Evolutionary conservation across 2,888 invertebrate species (phyloP).

Genomic region (Agonopterix alstromeriana): DNA sequence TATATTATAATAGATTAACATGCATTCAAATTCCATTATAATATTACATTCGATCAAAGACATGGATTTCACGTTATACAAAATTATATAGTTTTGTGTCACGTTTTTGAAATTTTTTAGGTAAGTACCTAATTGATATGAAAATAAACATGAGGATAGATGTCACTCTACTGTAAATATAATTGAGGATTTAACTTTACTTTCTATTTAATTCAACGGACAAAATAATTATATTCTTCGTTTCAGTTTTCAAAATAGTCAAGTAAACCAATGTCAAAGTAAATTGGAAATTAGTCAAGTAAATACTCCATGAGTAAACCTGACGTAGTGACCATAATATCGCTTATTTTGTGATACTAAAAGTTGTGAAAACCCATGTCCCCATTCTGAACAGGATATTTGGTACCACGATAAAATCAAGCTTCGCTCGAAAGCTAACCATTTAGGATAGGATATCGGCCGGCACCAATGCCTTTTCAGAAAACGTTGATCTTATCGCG

Average conservation of each 20-base stretch:
- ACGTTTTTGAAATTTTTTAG: not conserved
- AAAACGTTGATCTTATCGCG: constrained; percentile 25
- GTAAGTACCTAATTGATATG: not conserved
- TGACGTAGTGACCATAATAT: too few relatives aligned
- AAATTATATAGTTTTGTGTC: not conserved
- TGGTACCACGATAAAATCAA: constrained; percentile 16
- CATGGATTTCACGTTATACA: constrained; percentile 42
- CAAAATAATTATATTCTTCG: too few relatives aligned
- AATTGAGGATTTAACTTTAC: too few relatives aligned
- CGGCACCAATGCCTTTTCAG: constrained; percentile 8
- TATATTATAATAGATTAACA: constrained; percentile 67
- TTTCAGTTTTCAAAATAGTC: too few relatives aligned
- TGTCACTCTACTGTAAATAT: too few relatives aligned
- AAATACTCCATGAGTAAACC: too few relatives aligned
- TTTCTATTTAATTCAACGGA: too few relatives aligned
- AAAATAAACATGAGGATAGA: too few relatives aligned
- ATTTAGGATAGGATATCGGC: constrained; percentile 6
- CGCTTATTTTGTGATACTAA: not conserved
- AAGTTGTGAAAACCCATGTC: constrained; percentile 45
- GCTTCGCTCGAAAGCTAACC: not conserved
- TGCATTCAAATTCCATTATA: constrained; percentile 75
- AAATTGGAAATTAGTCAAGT: too few relatives aligned
- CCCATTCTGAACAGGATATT: constrained; percentile 30
- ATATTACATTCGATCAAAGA: constrained; percentile 55
- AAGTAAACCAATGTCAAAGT: too few relatives aligned